Percentiles rank a stretch among this genome's conserved stretches.
Evolutionary conservation across 2,888 invertebrate species (phyloP).

Genomic region (Thecophora atra): DNA sequence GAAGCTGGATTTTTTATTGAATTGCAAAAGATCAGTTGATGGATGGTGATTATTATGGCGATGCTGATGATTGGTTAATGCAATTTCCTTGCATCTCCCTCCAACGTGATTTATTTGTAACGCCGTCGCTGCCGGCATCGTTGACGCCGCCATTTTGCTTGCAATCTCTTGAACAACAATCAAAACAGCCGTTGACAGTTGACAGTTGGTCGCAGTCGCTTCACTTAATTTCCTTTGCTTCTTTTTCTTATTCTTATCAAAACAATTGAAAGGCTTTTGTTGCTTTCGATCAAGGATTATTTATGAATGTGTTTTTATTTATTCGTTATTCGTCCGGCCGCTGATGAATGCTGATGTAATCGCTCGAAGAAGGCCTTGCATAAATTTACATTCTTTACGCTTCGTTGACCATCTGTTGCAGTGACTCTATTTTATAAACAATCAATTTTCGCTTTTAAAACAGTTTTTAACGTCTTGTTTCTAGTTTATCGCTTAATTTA

Average conservation of each 20-base stretch:
- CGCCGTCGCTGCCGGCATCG: conserved; percentile 10
- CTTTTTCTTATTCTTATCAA: not conserved
- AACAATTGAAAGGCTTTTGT: conserved; percentile 32
- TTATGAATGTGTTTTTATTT: conserved; percentile 7
- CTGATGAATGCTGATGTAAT: conserved; percentile 31
- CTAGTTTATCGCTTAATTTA: not conserved
- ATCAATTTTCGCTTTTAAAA: too few relatives aligned
- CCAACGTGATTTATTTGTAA: conserved; percentile 27
- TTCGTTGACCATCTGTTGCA: conserved; percentile 32
- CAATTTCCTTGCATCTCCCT: not conserved
- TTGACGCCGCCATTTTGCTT: conserved; percentile 15
- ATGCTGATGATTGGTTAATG: conserved; percentile 1
- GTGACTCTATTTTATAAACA: conserved; percentile 10
- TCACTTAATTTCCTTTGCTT: not conserved
- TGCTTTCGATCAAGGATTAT: conserved; percentile 25
- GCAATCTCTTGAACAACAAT: not conserved
- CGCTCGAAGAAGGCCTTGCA: conserved; percentile 28
- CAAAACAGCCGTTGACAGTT: conserved; percentile 1
- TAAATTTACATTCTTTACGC: conserved; percentile 33
- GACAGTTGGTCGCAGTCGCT: not conserved
- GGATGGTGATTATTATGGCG: not conserved
- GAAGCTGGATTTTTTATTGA: not conserved
- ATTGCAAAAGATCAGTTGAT: conserved; percentile 1
- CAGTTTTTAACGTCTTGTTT: conserved; percentile 8
- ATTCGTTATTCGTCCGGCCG: conserved; percentile 6